phyloP scores from a whole-genome alignment of 1,140 invertebrate genomes.

The Penaeus japonicus region DNA sequence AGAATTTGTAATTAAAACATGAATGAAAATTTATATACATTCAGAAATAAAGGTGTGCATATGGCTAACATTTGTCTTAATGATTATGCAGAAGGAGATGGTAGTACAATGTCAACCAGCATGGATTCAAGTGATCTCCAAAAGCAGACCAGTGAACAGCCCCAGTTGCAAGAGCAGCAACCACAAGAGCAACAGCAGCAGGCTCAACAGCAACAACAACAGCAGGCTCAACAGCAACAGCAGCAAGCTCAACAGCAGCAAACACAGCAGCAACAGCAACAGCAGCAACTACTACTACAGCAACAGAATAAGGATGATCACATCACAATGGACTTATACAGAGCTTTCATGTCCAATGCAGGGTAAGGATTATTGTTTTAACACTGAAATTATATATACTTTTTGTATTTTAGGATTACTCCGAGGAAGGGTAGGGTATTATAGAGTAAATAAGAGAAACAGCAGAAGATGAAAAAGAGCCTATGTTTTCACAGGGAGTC shows the following conservation, averaged over 20 bases:
- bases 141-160: slow-evolving; percentile 36
- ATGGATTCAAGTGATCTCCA: slow-evolving; percentile 42
- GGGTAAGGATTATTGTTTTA: slow-evolving; percentile 57
- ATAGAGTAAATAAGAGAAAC: not conserved
- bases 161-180: slow-evolving; percentile 4
- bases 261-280: slow-evolving; percentile 41
- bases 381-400: no score
- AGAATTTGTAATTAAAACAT: no score
- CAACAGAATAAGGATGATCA: slow-evolving; percentile 58
- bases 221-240: slow-evolving; percentile 15
- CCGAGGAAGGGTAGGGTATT: not conserved
- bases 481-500: slow-evolving; percentile 66
- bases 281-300: not conserved
- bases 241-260: slow-evolving; percentile 21
- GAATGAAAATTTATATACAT: no score
- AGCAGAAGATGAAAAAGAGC: not conserved
- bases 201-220: slow-evolving; percentile 27
- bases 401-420: not conserved
- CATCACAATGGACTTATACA: slow-evolving; percentile 63
- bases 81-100: slow-evolving; percentile 30
- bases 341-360: slow-evolving; percentile 63
- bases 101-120: slow-evolving; percentile 44
- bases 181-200: slow-evolving; percentile 11
- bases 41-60: no score
- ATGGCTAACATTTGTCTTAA: not conserved